Base-by-base conservation (phyloP, 2,797 vertebrate species). In the Rhincodon typus region DNA sequence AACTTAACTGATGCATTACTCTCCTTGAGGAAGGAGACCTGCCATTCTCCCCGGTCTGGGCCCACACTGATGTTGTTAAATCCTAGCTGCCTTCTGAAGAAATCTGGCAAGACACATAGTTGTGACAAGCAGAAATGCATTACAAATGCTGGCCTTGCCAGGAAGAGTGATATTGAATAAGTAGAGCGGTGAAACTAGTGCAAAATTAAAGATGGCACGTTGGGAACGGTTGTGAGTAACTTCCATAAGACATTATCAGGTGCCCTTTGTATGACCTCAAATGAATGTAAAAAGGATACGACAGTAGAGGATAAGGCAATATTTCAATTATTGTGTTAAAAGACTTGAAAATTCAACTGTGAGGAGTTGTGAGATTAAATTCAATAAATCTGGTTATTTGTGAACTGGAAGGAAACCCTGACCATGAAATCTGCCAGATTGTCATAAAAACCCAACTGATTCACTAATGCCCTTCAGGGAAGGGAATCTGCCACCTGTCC, bases 381-480 rank as follows among this genome's bases (percentile, higher is more conserved):
- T 69, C 62, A 42, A 93, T 93, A 93, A 93, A 69, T 93, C 90
- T 69, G 21, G 62, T 46, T 3, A 67, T 67, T 93, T 93, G n/a
- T 67, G 62, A 25, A 13, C 62, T 93, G 62, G 90, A 67, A 69
- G 66, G 53, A 93, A 93, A 93, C 62, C 69, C 42, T 93, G 62
- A 93, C 90, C 90, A 69, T 93, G 90, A 93, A 93, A 69, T 93
- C 90, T 93, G 66, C 90, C 25, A n/a, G 62, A 67, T 38, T 93
- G 66, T 93, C 90, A 42, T 69, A 69, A 67, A 93, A 25, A 3
- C 21, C n/a, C 90, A 66, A 69, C n/a, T 69, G 90, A 66, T 69
- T 42, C 62, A 69, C 66, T 23, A 93, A 93, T 23, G 66, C n/a
- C 62, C n/a, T 69, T 93, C n/a, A 69, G 62, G 90, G n/a, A 69